A percentile compares a stretch with the other conserved stretches of the same genome.
Evolutionary conservation across 2,797 vertebrate species (phyloP).

Genomic region (Platyrinchus mystaceus): DNA sequence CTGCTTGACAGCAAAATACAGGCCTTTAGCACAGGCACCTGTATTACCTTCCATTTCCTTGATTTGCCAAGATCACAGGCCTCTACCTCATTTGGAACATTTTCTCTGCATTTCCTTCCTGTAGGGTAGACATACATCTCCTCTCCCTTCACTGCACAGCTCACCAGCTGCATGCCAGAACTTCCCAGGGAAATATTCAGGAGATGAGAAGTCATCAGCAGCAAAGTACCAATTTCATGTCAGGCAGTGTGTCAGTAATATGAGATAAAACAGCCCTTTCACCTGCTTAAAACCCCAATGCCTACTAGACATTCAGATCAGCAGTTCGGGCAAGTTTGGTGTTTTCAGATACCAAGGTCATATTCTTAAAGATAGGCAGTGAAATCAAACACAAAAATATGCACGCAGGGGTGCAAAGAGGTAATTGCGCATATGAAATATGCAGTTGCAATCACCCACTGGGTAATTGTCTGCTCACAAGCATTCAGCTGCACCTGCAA

Average conservation of each 20-base stretch:
- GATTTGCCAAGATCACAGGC: constrained; percentile 16
- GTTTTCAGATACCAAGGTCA: neutral
- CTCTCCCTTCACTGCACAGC: neutral
- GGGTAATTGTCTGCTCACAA: neutral
- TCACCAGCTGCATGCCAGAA: constrained; percentile 18
- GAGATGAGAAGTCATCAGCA: constrained; percentile 8
- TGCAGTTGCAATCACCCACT: neutral
- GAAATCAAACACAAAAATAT: neutral
- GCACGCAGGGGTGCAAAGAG: neutral
- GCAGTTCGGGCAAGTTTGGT: neutral
- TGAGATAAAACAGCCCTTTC: neutral
- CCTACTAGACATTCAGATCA: neutral
- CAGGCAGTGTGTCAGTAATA: neutral
- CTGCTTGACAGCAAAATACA: constrained; percentile 7
- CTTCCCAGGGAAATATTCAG: neutral
- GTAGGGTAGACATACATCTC: neutral
- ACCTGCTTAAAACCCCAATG: neutral
- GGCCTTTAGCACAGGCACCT: constrained; percentile 3
- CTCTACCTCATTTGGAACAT: constrained; percentile 7
- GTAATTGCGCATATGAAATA: neutral
- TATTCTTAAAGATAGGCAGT: neutral
- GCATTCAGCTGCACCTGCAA: constrained; percentile 17
- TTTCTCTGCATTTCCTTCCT: neutral
- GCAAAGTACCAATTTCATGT: constrained; percentile 8
- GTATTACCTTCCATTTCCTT: constrained; percentile 15